These are phyloP conservation scores for Drosophila formosana DNA, from an alignment of 2,888 invertebrate species.

Conservation along the genomic window DNA sequence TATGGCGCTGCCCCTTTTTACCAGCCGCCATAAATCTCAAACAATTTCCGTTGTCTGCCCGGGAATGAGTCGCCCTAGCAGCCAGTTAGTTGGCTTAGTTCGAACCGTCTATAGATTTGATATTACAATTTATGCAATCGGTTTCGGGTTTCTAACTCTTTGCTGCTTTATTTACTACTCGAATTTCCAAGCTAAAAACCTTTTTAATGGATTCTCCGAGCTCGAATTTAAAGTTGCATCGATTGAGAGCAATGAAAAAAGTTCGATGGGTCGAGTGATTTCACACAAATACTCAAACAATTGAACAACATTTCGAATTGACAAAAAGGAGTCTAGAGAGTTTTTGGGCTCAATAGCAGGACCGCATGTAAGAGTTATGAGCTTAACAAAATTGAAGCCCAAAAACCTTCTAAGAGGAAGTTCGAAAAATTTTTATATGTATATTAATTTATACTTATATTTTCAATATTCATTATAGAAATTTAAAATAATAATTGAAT, in stretches of 20 bases:
- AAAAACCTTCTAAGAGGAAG: too few species aligned
- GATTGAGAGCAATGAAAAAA: not conserved
- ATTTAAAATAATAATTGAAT: too few species aligned
- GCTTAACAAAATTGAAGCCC: not conserved
- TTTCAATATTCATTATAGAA: too few species aligned
- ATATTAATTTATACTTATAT: not conserved
- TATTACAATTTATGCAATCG: conserved; percentile 68
- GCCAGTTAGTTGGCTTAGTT: conserved; percentile 38
- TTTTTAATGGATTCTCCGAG: conserved; percentile 50
- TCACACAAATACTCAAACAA: conserved; percentile 1
- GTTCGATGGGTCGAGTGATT: not conserved
- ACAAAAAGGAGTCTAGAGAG: not conserved
- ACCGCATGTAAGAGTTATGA: not conserved
- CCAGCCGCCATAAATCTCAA: conserved; percentile 72
- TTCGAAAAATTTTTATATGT: not conserved
- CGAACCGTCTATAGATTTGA: conserved; percentile 57
- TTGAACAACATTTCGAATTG: not conserved
- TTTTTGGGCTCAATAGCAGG: not conserved
- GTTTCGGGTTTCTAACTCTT: conserved; percentile 43
- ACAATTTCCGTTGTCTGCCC: conserved; percentile 70
- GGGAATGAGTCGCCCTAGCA: conserved; percentile 20
- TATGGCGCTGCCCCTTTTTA: conserved; percentile 58
- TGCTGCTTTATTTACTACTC: conserved; percentile 58
- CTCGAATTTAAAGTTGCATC: not conserved
- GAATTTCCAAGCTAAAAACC: conserved; percentile 31